Conservation (phyloP, 2,797 vertebrate genomes). For the Mormyrops boulengeri region DNA sequence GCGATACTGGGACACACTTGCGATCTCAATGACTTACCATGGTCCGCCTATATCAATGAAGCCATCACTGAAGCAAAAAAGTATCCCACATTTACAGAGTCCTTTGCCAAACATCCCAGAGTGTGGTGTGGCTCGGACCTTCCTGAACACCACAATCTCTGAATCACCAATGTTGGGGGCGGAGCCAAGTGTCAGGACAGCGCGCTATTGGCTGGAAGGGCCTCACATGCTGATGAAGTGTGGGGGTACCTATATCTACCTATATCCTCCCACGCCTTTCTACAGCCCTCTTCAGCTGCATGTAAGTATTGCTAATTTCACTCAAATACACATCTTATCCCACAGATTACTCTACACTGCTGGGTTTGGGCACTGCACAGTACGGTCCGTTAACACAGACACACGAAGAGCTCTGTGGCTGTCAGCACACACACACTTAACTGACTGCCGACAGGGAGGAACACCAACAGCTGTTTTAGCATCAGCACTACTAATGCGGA, state of each 20-base stretch:
- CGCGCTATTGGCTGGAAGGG: constrained; percentile 66
- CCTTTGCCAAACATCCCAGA: not conserved
- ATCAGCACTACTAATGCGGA: not conserved
- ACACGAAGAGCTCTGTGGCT: not conserved
- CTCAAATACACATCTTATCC: not conserved
- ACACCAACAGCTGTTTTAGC: not conserved
- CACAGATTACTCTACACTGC: not conserved
- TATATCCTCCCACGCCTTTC: constrained; percentile 46
- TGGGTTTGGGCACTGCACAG: not conserved
- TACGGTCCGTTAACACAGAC: not conserved
- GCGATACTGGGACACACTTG: not conserved
- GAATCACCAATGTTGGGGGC: constrained; percentile 24
- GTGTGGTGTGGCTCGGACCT: not conserved
- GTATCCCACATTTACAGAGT: not conserved
- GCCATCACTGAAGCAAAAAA: not conserved
- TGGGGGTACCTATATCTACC: constrained; percentile 60
- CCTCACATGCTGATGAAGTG: constrained; percentile 48
- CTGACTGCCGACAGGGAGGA: not conserved
- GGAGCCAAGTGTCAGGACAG: constrained; percentile 63
- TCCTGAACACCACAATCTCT: not conserved
- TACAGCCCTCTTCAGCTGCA: not conserved
- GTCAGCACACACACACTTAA: constrained; percentile 5
- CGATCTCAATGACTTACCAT: not conserved
- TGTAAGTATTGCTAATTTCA: constrained; percentile 7
- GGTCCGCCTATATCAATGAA: not conserved